phyloP scores from a whole-genome alignment of 2,113 vertebrate genomes.

The Eulemur rufifrons region DNA sequence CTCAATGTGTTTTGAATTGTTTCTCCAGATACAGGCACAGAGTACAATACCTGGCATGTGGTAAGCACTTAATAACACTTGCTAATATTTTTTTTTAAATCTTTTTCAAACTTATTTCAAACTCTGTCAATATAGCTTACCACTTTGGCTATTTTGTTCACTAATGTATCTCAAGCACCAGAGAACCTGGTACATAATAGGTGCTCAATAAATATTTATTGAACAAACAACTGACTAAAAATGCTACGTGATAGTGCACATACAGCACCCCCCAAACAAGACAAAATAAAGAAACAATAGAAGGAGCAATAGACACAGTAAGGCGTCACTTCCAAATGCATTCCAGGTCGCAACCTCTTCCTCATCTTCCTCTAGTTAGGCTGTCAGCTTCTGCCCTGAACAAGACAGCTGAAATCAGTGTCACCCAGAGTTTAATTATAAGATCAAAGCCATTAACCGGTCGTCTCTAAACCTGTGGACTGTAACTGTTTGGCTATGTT shows the following conservation, averaged over 20 bases:
- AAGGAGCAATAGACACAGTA: neutral
- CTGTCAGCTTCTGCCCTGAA: neutral
- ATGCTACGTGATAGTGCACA: neutral
- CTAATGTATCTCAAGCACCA: neutral
- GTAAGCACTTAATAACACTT: neutral
- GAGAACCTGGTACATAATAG: neutral
- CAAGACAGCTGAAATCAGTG: neutral
- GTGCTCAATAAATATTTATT: neutral
- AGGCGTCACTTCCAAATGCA: neutral
- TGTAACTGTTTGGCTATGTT: neutral
- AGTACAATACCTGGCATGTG: neutral
- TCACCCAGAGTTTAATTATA: neutral
- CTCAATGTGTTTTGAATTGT: neutral
- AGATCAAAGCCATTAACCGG: neutral
- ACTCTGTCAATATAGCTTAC: neutral
- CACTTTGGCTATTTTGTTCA: neutral
- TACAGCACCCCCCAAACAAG: neutral
- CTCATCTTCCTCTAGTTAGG: constrained; percentile 10
- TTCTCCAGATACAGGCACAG: constrained; percentile 4
- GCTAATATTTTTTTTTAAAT: neutral
- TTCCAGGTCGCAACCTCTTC: neutral
- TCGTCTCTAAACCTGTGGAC: neutral
- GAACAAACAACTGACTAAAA: constrained; percentile 2
- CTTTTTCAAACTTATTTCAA: neutral
- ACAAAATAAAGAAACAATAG: neutral